Evolutionary conservation across 2,888 invertebrate species (phyloP).

Genomic region (Macroteleia sp.): DNA sequence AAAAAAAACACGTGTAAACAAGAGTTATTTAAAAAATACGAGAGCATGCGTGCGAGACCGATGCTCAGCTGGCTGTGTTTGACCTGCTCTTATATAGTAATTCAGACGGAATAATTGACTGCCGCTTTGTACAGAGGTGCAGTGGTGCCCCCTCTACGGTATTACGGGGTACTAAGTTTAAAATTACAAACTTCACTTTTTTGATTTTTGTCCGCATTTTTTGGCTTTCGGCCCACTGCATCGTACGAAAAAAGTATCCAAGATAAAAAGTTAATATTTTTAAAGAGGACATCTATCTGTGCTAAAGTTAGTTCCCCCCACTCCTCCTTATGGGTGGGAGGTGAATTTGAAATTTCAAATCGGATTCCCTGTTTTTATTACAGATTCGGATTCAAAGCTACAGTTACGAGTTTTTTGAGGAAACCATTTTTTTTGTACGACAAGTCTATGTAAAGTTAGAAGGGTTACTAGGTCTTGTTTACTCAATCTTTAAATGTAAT

Average conservation of each 20-base stretch:
- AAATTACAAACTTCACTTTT: slow-evolving; percentile 10
- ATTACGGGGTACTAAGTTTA: slow-evolving; percentile 1
- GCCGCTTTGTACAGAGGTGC: background rate
- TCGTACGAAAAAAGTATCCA: too few relatives aligned
- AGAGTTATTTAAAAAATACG: background rate
- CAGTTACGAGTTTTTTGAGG: too few relatives aligned
- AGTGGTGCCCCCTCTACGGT: background rate
- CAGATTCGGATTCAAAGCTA: too few relatives aligned
- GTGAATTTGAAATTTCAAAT: background rate
- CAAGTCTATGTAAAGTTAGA: too few relatives aligned
- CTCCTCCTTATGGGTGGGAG: too few relatives aligned
- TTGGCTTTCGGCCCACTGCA: slow-evolving; percentile 8
- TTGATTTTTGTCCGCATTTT: slow-evolving; percentile 15
- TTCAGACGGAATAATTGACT: background rate
- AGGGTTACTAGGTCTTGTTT: too few relatives aligned
- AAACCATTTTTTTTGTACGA: too few relatives aligned
- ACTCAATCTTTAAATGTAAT: too few relatives aligned
- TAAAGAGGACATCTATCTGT: too few relatives aligned
- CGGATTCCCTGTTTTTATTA: too few relatives aligned
- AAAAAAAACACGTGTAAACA: background rate
- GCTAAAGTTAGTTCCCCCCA: too few relatives aligned
- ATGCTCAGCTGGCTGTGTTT: background rate
- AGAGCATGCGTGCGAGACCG: slow-evolving; percentile 2
- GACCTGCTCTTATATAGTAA: background rate
- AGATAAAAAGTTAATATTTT: too few relatives aligned